Conservation (phyloP, 2,888 invertebrate genomes). For the Dryomyza anilis region DNA sequence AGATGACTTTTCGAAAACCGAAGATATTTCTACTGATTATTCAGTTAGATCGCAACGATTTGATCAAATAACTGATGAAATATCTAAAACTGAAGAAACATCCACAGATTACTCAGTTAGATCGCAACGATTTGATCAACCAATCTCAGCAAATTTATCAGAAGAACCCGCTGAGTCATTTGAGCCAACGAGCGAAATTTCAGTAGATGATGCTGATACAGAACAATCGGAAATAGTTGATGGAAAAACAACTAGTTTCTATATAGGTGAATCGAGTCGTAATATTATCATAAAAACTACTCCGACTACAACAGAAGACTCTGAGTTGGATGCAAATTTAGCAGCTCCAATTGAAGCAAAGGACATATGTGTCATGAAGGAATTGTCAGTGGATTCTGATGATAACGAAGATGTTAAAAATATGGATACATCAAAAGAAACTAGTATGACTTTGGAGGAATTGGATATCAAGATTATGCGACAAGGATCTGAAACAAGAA, state of each 20-base stretch:
- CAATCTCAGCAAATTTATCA: slow-evolving; percentile 46
- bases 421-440: slow-evolving; percentile 51
- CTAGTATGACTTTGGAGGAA: slow-evolving; percentile 40
- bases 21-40: slow-evolving; percentile 52
- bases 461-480: slow-evolving; percentile 50
- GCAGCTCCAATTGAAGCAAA: slow-evolving; percentile 42
- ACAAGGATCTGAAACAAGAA: slow-evolving; percentile 58
- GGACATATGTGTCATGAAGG: slow-evolving; percentile 45
- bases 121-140: slow-evolving; percentile 37
- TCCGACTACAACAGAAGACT: slow-evolving; percentile 40
- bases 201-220: slow-evolving; percentile 48
- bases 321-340: slow-evolving; percentile 39
- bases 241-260: slow-evolving; percentile 54
- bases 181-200: slow-evolving; percentile 51
- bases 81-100: slow-evolving; percentile 52
- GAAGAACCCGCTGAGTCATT: slow-evolving; percentile 51
- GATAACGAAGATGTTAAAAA: slow-evolving; percentile 37
- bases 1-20: slow-evolving; percentile 52
- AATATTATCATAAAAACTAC: slow-evolving; percentile 59
- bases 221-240: slow-evolving; percentile 43
- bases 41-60: slow-evolving; percentile 33
- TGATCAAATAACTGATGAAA: slow-evolving; percentile 48
- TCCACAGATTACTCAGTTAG: slow-evolving; percentile 47
- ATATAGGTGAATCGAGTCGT: slow-evolving; percentile 60
- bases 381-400: slow-evolving; percentile 49